Base-by-base conservation (phyloP, 2,797 vertebrate genomes). In the Oreortyx pictus region DNA sequence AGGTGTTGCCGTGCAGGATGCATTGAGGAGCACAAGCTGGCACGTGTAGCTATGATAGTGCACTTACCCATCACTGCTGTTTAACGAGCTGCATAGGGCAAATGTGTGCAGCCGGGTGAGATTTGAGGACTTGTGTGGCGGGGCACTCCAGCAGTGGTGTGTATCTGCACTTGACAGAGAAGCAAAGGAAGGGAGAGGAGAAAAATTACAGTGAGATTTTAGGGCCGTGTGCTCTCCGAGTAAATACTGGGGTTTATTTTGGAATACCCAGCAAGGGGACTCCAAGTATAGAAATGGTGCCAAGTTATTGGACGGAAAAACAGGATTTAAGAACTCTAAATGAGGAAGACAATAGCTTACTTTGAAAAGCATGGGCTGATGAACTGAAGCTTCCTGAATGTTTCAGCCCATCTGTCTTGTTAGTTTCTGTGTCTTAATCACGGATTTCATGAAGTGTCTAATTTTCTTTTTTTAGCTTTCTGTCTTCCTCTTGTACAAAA, bases 391-490 rank as follows among this genome's bases (percentile, higher is more conserved):
- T 93, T 91, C 80, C 80, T 78, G 89, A 93, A 90, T 87, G 82
- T 90, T 86, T 94, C 92, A 92, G 90, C 95, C 96, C 90, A 89
- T 95, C 95, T 97, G 97, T 97, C 97, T 96, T 94, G 93, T 94
- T 96, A 96, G 92, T 90, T 94, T 96, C 96, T 96, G 90, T 93
- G 81, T 95, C 96, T 97, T 96, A 96, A 97, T 97, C 96, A 90
- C 35, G 81, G 92, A 96, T 92, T 96, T 95, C 84, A 62, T 92
- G 84, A 89, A 97, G 94, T 95, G 93, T 96, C 95, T 97, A 79
- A 94, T 95, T 94, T 96, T 96, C 93, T 91, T 96, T 96, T 96
- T 96, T 86, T 93, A 96, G 90, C 89, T 86, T 94, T 95, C 93
- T 89, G 91, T 97, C 93, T 96, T 97, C 80, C 84, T 96, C 95